phyloP scores from a whole-genome alignment of 2,888 invertebrate species.

The Cataglyphis livida region DNA sequence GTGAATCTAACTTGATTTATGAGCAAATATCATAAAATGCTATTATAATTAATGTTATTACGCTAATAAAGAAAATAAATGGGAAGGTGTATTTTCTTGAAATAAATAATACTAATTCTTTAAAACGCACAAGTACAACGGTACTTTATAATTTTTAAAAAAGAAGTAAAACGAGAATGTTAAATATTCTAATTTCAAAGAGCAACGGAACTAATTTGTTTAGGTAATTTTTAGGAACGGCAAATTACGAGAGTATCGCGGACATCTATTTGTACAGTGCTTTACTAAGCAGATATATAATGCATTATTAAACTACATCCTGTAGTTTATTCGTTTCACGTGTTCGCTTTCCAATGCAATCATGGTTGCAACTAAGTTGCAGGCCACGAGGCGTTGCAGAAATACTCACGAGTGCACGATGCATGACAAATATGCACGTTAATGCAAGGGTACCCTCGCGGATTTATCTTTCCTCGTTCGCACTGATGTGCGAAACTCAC shows the following conservation, averaged over 20 bases:
- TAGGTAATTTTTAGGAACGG: neutral
- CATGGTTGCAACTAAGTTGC: slow-evolving; percentile 58
- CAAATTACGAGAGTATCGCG: slow-evolving; percentile 12
- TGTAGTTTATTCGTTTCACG: slow-evolving; percentile 38
- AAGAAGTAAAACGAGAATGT: neutral
- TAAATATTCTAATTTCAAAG: slow-evolving; percentile 13
- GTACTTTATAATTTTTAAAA: neutral
- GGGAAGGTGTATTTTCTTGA: too few species aligned
- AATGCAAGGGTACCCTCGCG: slow-evolving; percentile 57
- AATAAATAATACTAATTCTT: neutral
- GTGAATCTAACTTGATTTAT: slow-evolving; percentile 1
- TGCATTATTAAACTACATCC: slow-evolving; percentile 42
- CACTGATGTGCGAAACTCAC: slow-evolving; percentile 44
- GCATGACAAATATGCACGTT: slow-evolving; percentile 59
- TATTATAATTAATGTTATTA: neutral
- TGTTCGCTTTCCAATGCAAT: slow-evolving; percentile 43
- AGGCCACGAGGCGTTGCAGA: slow-evolving; percentile 53
- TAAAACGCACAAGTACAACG: neutral
- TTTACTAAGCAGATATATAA: slow-evolving; percentile 35
- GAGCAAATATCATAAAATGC: neutral
- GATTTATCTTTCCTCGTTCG: slow-evolving; percentile 57
- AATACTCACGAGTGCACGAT: slow-evolving; percentile 53
- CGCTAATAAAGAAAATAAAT: neutral
- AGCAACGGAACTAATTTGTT: slow-evolving; percentile 23
- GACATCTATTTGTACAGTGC: slow-evolving; percentile 17